Base-by-base conservation (phyloP, 2,888 invertebrate genomes). In the Octonoba sinensis region DNA sequence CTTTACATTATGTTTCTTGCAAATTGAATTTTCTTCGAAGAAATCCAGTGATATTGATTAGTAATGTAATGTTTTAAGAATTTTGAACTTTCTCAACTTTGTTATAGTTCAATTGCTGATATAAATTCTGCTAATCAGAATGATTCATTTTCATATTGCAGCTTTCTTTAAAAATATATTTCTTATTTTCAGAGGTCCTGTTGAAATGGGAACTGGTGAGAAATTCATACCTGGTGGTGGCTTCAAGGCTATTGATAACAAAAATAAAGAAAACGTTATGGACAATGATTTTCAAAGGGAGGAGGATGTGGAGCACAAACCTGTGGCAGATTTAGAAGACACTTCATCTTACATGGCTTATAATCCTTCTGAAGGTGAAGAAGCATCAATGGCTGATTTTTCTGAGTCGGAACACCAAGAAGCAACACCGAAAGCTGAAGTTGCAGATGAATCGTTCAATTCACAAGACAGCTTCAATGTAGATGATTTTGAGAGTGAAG, bases 151-250 rank as follows among this genome's bases (percentile, higher is more conserved):
- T 4, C 18, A 20, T 22, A 18, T 20, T 57, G 22, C 18, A 13
- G 11, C 4, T 51, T 57, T 57, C 22, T 4, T 51, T n/a, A 51
- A 51, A 4, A 3, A 4, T 56, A n/a, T 81, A 51, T 44, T 73
- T 54, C 36, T 69, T 64, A 60, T 57, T 66, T 74, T 3, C 24
- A 85, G 85, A 66, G 85, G 85, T 44, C 84, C 79, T 36, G 84
- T 82, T 47, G 85, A 85, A 70, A 85, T 85, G 85, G 85, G 85
- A 46, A 85, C 85, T 36, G 85, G 85, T n/a, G 85, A 85, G 60
- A 85, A 85, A 22, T 85, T 85, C 64, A 85, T 84, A 51, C 83
- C 73, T 20, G 84, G 84, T 51, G 85, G 84, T 59, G 85, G 85
- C 4, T 85, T 85, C 36, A 65, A 76, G 51, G 65, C 51, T n/a